phyloP scores from a whole-genome alignment of 2,888 invertebrate species.

The Myopa testacea region DNA sequence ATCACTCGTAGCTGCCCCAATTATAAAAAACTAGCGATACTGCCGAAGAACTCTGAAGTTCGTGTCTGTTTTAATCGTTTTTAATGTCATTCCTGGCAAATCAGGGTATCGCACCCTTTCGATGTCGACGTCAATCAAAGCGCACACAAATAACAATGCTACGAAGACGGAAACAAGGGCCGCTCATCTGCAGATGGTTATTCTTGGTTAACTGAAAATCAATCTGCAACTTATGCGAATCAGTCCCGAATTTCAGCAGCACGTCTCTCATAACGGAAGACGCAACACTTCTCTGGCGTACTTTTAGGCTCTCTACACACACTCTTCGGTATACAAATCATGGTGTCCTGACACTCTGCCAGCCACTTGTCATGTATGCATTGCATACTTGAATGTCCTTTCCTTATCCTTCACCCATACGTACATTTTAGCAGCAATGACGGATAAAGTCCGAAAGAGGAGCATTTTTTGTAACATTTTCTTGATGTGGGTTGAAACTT shows the following conservation, averaged over 20 bases:
- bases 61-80: background rate
- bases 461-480: too few species aligned
- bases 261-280: background rate
- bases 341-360: background rate
- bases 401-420: too few species aligned
- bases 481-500: too few species aligned
- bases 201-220: background rate
- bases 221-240: background rate
- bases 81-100: background rate
- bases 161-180: too few species aligned
- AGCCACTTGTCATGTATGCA: background rate
- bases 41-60: background rate
- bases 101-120: background rate
- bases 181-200: background rate
- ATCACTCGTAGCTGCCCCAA: too few species aligned
- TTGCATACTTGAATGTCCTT: background rate
- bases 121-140: slow-evolving; percentile 22
- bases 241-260: background rate
- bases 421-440: too few species aligned
- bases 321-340: too few species aligned
- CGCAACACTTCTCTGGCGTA: background rate
- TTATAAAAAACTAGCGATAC: too few species aligned
- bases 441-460: too few species aligned
- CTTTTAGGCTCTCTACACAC: background rate
- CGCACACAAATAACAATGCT: too few species aligned